phyloP scores from a whole-genome alignment of 2,113 vertebrate genomes.

The Oryzias celebensis region DNA sequence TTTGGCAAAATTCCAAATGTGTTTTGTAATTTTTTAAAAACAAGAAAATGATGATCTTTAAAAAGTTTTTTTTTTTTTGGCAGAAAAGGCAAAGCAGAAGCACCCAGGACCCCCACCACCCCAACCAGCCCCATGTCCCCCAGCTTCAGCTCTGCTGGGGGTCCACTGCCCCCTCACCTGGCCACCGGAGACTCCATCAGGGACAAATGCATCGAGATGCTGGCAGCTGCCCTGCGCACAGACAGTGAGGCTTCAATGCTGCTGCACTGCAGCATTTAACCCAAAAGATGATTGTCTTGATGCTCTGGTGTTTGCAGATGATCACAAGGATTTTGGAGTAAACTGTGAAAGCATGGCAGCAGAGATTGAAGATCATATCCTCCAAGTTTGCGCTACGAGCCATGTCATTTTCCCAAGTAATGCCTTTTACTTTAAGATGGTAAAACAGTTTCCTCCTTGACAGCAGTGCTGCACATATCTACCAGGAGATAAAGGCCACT shows the following conservation, averaged over 20 bases:
- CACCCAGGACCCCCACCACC: conserved; percentile 79
- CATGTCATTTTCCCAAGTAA: background rate
- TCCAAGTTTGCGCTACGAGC: conserved; percentile 41
- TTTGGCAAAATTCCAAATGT: too few species aligned
- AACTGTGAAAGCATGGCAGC: conserved; percentile 94
- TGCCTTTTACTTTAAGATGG: too few species aligned
- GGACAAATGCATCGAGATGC: conserved; percentile 96
- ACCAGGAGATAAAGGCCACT: conserved; percentile 89
- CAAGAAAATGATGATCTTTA: too few species aligned
- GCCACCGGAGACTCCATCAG: conserved; percentile 87
- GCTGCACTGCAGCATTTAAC: background rate
- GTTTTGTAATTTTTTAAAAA: too few species aligned
- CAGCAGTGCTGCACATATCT: conserved; percentile 84
- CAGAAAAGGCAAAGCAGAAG: conserved; percentile 79
- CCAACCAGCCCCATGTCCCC: conserved; percentile 83
- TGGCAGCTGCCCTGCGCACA: conserved; percentile 85
- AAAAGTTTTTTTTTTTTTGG: background rate
- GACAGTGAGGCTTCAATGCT: conserved; percentile 79
- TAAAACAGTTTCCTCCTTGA: conserved; percentile 55
- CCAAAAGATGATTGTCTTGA: too few species aligned
- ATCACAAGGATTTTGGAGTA: conserved; percentile 86
- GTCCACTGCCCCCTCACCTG: conserved; percentile 78
- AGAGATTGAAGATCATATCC: conserved; percentile 98
- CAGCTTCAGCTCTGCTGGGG: conserved; percentile 74
- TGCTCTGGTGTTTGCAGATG: conserved; percentile 71